These are phyloP conservation scores for Hucho hucho DNA, from an alignment of 2,113 vertebrate species.

Conservation along the genomic window DNA sequence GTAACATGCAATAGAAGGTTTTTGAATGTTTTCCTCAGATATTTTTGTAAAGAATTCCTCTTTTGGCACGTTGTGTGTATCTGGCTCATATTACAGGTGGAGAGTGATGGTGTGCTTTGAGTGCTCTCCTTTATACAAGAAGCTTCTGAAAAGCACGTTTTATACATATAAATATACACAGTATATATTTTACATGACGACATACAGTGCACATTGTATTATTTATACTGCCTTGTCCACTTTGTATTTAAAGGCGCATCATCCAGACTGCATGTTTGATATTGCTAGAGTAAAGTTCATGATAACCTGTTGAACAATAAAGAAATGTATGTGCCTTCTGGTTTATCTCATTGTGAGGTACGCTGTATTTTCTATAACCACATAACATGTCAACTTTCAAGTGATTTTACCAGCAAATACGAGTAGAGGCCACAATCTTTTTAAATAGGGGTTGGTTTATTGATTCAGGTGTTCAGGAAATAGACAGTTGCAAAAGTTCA, in stretches of 20 bases:
- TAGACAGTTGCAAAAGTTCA: no score
- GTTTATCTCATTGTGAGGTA: conserved; percentile 47
- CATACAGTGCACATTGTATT: conserved; percentile 81
- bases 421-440: no score
- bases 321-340: conserved; percentile 75
- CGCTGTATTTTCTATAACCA: conserved; percentile 38
- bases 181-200: conserved; percentile 81
- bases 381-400: not conserved
- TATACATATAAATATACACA: conserved; percentile 72
- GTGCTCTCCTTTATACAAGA: conserved; percentile 69
- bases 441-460: no score
- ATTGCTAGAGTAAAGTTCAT: conserved; percentile 78
- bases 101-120: conserved; percentile 39
- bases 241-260: conserved; percentile 82
- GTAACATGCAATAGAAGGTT: conserved; percentile 81
- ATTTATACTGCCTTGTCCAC: conserved; percentile 86
- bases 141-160: conserved; percentile 62
- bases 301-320: conserved; percentile 83
- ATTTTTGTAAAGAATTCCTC: conserved; percentile 71
- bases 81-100: conserved; percentile 54
- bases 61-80: conserved; percentile 65
- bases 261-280: conserved; percentile 87
- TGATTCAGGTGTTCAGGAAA: no score
- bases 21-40: conserved; percentile 73
- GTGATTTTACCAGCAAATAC: no score